Conservation (phyloP, 1,140 invertebrate genomes). For the Archivesica marissinica region DNA sequence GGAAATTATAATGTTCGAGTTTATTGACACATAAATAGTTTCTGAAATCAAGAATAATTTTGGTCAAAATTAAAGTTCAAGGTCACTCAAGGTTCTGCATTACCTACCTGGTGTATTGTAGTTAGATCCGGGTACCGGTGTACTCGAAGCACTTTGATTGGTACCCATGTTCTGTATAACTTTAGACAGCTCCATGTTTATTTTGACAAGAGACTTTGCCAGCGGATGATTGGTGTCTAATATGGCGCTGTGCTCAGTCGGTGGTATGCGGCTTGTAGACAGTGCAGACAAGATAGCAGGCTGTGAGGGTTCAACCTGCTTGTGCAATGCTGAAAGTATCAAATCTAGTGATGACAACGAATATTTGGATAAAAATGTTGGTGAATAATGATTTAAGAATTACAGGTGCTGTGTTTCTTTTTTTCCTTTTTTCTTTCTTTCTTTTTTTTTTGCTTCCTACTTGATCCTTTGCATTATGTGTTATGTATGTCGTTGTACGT, state of each 20-base stretch:
- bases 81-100: too few species aligned
- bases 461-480: too few species aligned
- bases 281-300: conserved; percentile 24
- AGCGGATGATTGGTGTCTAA: conserved; percentile 60
- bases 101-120: conserved; percentile 35
- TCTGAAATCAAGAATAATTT: too few species aligned
- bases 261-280: conserved; percentile 13
- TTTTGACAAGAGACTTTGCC: conserved; percentile 73
- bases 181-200: conserved; percentile 77
- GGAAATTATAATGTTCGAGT: too few species aligned
- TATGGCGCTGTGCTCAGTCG: not conserved
- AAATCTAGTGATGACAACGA: not conserved
- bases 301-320: conserved; percentile 28
- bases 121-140: conserved; percentile 54
- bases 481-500: too few species aligned
- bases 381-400: too few species aligned
- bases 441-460: too few species aligned
- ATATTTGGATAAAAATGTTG: not conserved
- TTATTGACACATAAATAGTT: too few species aligned
- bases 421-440: too few species aligned
- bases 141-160: conserved; percentile 63
- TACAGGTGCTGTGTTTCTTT: too few species aligned
- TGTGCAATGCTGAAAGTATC: conserved; percentile 47
- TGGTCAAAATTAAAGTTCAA: too few species aligned
- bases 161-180: conserved; percentile 72